phyloP scores from a whole-genome alignment of 2,888 invertebrate species.

The Melanostoma scalare region DNA sequence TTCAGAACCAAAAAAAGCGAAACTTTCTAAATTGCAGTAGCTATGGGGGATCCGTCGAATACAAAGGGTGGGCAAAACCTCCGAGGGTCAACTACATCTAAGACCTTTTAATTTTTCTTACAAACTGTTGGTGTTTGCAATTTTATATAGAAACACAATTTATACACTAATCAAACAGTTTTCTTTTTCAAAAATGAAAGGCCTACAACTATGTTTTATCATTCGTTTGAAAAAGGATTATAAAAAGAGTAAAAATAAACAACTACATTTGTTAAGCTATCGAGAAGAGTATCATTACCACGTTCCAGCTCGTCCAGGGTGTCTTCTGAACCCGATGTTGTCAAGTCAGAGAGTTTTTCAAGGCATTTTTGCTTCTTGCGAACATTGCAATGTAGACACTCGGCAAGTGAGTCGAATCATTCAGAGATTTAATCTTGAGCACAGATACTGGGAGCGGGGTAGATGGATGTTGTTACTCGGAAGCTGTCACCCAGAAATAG shows the following conservation, averaged over 20 bases:
- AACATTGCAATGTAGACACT: slow-evolving; percentile 98
- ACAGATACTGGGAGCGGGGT: slow-evolving; percentile 98
- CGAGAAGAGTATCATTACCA: slow-evolving; percentile 76
- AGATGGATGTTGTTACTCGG: slow-evolving; percentile 96
- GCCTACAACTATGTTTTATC: background rate
- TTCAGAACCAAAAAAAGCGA: no score
- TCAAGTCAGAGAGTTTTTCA: slow-evolving; percentile 83
- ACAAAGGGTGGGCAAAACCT: no score
- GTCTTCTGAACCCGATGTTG: slow-evolving; percentile 91
- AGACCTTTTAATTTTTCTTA: slow-evolving; percentile 14
- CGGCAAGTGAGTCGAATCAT: slow-evolving; percentile 98
- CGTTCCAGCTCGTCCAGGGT: slow-evolving; percentile 89
- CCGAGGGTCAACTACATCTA: no score
- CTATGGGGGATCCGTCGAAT: no score
- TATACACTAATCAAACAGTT: slow-evolving; percentile 5
- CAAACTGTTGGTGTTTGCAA: slow-evolving; percentile 17
- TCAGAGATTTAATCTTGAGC: slow-evolving; percentile 97
- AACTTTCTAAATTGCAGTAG: no score
- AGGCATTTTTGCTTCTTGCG: slow-evolving; percentile 96
- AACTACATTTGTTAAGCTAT: slow-evolving; percentile 74
- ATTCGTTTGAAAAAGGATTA: background rate
- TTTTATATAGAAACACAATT: slow-evolving; percentile 23
- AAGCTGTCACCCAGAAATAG: slow-evolving; percentile 96
- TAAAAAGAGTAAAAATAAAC: slow-evolving; percentile 4
- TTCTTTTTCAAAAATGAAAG: background rate